Evolutionary conservation across 1,140 invertebrate genomes (phyloP).

Genomic region (Tetragnatha versicolor): DNA sequence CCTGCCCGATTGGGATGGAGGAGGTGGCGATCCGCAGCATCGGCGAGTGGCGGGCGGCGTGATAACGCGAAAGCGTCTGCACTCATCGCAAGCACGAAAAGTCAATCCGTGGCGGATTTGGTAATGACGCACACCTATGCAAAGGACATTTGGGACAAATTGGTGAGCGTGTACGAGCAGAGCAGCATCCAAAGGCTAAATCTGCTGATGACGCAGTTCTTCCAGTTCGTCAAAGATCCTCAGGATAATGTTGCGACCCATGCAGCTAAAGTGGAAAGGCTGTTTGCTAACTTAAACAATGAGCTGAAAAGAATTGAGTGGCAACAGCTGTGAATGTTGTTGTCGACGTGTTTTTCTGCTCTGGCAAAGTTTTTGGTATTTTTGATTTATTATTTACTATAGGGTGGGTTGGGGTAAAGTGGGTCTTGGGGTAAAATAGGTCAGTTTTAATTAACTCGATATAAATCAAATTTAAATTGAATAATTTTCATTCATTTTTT

Average conservation of each 20-base stretch:
- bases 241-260: conserved; percentile 10
- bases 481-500: no score
- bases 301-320: neutral
- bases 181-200: conserved; percentile 9
- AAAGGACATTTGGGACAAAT: conserved; percentile 14
- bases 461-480: no score
- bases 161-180: neutral
- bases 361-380: no score
- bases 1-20: neutral
- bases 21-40: neutral
- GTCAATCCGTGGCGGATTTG: neutral
- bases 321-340: no score
- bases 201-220: conserved; percentile 23
- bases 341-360: no score
- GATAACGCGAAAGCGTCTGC: neutral
- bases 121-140: neutral
- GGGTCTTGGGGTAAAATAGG: no score
- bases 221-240: neutral
- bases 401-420: no score
- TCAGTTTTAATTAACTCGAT: no score
- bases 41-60: neutral
- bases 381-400: no score
- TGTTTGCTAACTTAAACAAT: conserved; percentile 9
- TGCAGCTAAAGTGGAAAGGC: conserved; percentile 23
- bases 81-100: neutral